Evolutionary conservation across 2,888 invertebrate species (phyloP).

Genomic region (Matsumyia berberina): DNA sequence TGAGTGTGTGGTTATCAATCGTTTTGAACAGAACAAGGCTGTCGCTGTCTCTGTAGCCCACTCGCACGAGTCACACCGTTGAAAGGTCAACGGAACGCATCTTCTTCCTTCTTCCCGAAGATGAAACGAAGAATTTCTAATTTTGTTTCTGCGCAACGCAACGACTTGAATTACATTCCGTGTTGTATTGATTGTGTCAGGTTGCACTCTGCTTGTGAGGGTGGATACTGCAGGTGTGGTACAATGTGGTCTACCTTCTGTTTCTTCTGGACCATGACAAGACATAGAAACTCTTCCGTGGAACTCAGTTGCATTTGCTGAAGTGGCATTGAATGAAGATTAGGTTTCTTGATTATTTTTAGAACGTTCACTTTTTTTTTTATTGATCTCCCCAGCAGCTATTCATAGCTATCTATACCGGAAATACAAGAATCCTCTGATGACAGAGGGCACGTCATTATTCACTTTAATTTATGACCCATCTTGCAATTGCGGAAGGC

Average conservation of each 20-base stretch:
- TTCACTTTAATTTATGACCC: conserved; percentile 55
- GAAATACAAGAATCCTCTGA: conserved; percentile 37
- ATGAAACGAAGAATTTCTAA: conserved; percentile 33
- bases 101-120: conserved; percentile 38
- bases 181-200: conserved; percentile 55
- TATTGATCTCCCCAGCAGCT: conserved; percentile 15
- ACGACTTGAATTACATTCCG: conserved; percentile 52
- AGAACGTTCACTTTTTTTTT: conserved; percentile 10
- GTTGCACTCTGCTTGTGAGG: conserved; percentile 2
- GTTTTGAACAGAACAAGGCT: conserved; percentile 67
- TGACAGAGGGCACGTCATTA: conserved; percentile 50
- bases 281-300: conserved; percentile 46
- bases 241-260: conserved; percentile 51
- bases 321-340: conserved; percentile 59
- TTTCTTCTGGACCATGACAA: conserved; percentile 62
- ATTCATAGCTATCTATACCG: conserved; percentile 20
- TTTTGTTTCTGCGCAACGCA: conserved; percentile 33
- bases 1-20: conserved; percentile 59
- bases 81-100: conserved; percentile 65
- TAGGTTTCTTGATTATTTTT: conserved; percentile 52
- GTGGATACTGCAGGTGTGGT: conserved; percentile 26
- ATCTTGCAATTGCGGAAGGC: conserved; percentile 50
- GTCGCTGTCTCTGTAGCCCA: conserved; percentile 43
- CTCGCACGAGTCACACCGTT: conserved; percentile 31
- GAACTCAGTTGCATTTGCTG: background rate